These are phyloP conservation scores for Potorous gilbertii DNA, from an alignment of 2,797 vertebrate genomes.

Conservation along the genomic window DNA sequence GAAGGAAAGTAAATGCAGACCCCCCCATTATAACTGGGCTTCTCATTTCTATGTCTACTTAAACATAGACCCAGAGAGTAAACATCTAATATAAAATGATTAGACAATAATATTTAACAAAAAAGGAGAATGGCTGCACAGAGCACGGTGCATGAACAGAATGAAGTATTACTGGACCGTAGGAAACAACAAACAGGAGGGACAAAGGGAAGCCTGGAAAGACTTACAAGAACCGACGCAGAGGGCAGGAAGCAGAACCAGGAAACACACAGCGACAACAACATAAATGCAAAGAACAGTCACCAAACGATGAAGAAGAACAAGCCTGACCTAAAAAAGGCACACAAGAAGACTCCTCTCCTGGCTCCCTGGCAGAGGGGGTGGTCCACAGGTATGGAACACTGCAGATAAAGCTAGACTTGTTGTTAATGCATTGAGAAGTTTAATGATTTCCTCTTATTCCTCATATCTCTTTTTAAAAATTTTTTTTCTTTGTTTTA, in stretches of 20 bases:
- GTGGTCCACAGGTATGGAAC: neutral
- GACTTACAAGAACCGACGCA: neutral
- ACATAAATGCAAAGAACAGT: neutral
- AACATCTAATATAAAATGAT: neutral
- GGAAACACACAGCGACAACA: neutral
- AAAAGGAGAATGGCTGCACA: too few relatives aligned
- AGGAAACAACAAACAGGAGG: neutral
- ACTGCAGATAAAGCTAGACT: neutral
- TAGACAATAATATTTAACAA: conserved; percentile 39
- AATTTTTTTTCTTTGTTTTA: neutral
- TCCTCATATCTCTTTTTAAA: neutral
- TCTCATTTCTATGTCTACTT: neutral
- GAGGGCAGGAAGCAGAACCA: neutral
- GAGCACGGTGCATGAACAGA: neutral
- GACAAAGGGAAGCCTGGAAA: neutral
- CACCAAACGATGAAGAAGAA: neutral
- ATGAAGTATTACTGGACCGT: neutral
- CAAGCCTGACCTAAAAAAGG: neutral
- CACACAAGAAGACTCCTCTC: neutral
- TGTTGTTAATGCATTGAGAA: neutral
- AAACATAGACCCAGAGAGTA: neutral
- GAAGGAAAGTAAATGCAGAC: neutral
- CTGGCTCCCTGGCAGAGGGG: neutral
- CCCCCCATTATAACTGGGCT: conserved; percentile 4
- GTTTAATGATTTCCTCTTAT: neutral